Evolutionary conservation across 2,113 vertebrate genomes (phyloP).

Genomic region (Myrmecobius fasciatus): DNA sequence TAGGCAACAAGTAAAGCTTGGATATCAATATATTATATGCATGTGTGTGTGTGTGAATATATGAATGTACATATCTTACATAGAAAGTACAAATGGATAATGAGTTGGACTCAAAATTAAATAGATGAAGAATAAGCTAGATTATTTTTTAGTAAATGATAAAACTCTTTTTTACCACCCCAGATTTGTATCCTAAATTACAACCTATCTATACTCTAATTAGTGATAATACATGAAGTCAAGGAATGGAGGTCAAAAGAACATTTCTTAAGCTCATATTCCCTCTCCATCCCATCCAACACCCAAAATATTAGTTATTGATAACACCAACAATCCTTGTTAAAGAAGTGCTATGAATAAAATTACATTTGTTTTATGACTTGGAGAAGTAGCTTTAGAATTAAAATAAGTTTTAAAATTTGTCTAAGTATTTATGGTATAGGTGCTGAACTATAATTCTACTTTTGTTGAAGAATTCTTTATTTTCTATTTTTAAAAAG

Average conservation of each 20-base stretch:
- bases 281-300: background rate
- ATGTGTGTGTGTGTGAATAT: background rate
- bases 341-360: constrained; percentile 52
- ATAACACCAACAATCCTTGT: constrained; percentile 44
- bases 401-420: background rate
- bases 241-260: background rate
- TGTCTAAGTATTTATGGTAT: constrained; percentile 26
- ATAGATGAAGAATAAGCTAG: background rate
- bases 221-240: background rate
- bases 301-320: constrained; percentile 17
- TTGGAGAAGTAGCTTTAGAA: constrained; percentile 24
- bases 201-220: background rate
- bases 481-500: constrained; percentile 22
- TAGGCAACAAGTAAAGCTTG: background rate
- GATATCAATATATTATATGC: background rate
- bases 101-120: background rate
- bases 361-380: constrained; percentile 54
- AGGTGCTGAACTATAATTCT: constrained; percentile 34
- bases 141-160: background rate
- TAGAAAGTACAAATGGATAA: background rate
- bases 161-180: background rate
- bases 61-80: background rate
- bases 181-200: background rate
- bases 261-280: background rate
- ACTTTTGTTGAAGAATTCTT: constrained; percentile 16